Conservation (phyloP, 2,888 invertebrate genomes). For the Epinotia demarniana region DNA sequence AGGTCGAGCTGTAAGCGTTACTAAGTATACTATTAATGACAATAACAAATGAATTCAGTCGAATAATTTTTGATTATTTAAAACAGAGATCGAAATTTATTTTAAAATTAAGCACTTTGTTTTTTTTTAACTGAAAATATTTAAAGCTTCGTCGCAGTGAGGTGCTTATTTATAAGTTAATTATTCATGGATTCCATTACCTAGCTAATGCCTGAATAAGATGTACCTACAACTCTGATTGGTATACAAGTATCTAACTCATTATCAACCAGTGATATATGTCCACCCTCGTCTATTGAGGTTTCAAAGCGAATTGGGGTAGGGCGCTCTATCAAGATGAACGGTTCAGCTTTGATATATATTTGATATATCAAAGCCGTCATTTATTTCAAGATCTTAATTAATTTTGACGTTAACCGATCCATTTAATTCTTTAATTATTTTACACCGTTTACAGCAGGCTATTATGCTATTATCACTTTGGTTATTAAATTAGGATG, state of each 20-base stretch:
- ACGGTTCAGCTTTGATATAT: conserved; percentile 7
- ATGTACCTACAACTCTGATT: not conserved
- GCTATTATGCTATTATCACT: not conserved
- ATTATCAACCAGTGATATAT: conserved; percentile 9
- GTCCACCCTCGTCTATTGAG: conserved; percentile 13
- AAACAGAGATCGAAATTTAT: no score
- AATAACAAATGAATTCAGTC: no score
- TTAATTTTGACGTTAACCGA: conserved; percentile 2
- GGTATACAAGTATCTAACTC: not conserved
- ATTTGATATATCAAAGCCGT: conserved; percentile 12
- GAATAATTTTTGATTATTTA: no score
- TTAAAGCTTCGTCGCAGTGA: no score
- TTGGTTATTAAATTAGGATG: not conserved
- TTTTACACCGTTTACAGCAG: not conserved
- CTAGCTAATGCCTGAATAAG: not conserved
- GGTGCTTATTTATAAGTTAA: no score
- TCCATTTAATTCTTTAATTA: not conserved
- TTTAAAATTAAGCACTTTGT: no score
- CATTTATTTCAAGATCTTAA: conserved; percentile 21
- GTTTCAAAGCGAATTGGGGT: conserved; percentile 1
- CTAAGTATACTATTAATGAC: no score
- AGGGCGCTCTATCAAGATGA: conserved; percentile 16
- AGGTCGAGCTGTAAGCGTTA: no score
- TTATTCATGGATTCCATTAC: not conserved
- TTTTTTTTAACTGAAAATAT: no score